Base-by-base conservation (phyloP, 2,797 vertebrate species). In the Myotis pilosus region DNA sequence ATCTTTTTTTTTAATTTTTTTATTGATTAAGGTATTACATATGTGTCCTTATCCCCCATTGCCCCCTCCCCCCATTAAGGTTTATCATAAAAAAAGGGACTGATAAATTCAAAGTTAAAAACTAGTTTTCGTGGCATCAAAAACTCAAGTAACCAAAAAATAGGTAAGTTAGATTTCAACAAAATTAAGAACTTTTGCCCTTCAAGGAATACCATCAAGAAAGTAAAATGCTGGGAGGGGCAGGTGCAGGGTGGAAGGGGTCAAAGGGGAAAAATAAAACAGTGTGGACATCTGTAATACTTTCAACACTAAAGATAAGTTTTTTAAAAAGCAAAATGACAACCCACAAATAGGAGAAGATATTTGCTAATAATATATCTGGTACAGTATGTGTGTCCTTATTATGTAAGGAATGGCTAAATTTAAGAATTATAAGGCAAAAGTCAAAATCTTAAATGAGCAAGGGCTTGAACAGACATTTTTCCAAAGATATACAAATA, bases 81-180 rank as follows among this genome's bases (percentile, higher is more conserved):
- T 44, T 68, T 71, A 76, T 51, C 41, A 94, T 53, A 44, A 80
- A 95, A 89, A 95, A 89, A 20, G 44, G 17, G 10, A 68, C n/a
- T 23, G 55, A 66, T 64, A 83, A 93, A 79, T 79, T 88, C 6
- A 44, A 47, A 72, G 38, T 83, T 91, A 89, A 93, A 95, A 94
- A 74, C 55, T 76, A 96, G 47, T 55, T 71, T 94, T 83, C 75
- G 86, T 22, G 47, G 94, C 44, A 89, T 20, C 78, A 91, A 95
- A 89, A 91, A 38, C 10, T 23, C 53, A 69, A 79, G 36, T 79
- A 36, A 86, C 55, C 49, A 11, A 22, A 87, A 87, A 88, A 64
- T 6, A 76, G 30, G 38, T 74, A 92, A 68, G 28, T 79, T 62
- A 53, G 36, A 86, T 51, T 86, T 95, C 55, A 80, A 23, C 38